Base-by-base conservation (phyloP, 2,797 vertebrate genomes). In the Nasua narica region DNA sequence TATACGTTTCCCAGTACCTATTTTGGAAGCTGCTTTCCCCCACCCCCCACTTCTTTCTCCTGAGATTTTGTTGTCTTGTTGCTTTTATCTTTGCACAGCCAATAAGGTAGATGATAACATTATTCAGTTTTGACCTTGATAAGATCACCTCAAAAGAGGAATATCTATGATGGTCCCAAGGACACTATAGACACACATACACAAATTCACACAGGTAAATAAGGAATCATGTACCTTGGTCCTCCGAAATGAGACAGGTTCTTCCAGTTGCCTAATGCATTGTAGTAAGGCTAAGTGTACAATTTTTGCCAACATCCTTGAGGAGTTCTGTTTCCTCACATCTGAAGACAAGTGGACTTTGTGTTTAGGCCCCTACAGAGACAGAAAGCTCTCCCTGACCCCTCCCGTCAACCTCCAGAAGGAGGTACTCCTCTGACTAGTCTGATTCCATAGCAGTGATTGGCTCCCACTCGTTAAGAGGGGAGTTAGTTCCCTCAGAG, bases 71-170 rank as follows among this genome's bases (percentile, higher is more conserved):
- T 32, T 74, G 15, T 76, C 27, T 32, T 32, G 27, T 87, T 84
- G 29, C 40, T 5, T 16, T 79, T 19, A 70, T 18, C 32, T 62
- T 81, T 74, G 5, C 91, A 77, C 76, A 91, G 87, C 35, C 37
- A 95, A 46, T 76, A 85, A 78, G 77, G 50, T 81, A 58, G 21
- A 65, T 25, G 23, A 72, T 11, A 87, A 78, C 21, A 84, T 37
- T 84, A 90, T 90, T 81, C 32, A 82, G 29, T 72, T 70, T 58
- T 74, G 60, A 60, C 25, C 25, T 93, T 88, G 91, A 67, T 58
- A 94, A 72, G 72, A 81, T 94, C 60, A 56, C 52, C 76, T 81
- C 83, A 60, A 76, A 89, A 90, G 40, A 91, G 50, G 37, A 96
- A 50, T 70, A 96, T 21, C 18, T 70, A 15, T 70, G 87, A 77